Base-by-base conservation (phyloP, 2,888 invertebrate genomes). In the Ormyrus labotus region DNA sequence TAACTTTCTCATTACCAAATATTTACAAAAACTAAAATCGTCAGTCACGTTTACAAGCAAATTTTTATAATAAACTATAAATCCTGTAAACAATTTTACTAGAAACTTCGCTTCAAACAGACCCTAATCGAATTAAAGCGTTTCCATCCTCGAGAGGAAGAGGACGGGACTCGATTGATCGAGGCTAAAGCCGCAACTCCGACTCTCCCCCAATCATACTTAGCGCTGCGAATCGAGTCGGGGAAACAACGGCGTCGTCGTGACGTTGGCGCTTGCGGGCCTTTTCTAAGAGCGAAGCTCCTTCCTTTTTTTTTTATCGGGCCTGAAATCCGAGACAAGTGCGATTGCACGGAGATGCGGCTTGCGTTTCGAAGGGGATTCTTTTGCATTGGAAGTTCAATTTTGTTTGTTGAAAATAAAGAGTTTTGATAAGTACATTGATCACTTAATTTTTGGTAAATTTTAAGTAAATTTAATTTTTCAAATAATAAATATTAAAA, bases 51-150 rank as follows among this genome's bases (percentile, higher is more conserved):
- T 19, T 19, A 2, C 19, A 19, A 19, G 19, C 19, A 19, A 19
- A 19, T 1, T 1, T 19, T 19, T 19, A 19, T 19, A 19, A 19
- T 19, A 19, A 19, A 19, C 19, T 19, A 19, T 19, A 19, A 19
- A 19, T 19, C 19, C 1, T 19, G 2, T 19, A 2, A 19, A 19
- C 19, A 19, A 19, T 19, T 19, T 19, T 19, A 19, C 19, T 19
- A 19, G 19, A 19, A 19, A 19, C 19, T 19, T 19, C 19, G 1
- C 19, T 19, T 19, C 2, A 19, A 53, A n/a, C 47, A 53, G 64
- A 78, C 19, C 79, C 68, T 79, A 73, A 79, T 79, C 79, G 68
- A 79, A 79, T 73, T 73, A 79, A 67, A 79, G 73, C 68, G 61
- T 72, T 45, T 58, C 19, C 55, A 53, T 47, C 61, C 50, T 10